Percentiles rank a stretch among this genome's conserved stretches.
These are phyloP conservation scores for Diplosoma virens DNA, from an alignment of 23 tunicate species.

Conservation along the genomic window DNA sequence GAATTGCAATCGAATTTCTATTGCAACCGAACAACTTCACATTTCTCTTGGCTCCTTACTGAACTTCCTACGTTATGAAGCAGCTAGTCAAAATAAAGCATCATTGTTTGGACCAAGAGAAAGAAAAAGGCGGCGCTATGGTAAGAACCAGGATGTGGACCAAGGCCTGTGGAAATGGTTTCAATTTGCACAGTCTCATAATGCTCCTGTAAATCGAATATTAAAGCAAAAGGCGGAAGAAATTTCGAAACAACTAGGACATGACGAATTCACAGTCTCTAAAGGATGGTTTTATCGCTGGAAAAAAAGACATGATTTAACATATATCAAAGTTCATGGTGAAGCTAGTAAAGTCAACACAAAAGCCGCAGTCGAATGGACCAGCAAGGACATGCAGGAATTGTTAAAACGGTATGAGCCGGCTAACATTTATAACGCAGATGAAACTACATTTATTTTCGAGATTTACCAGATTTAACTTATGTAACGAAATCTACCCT, in stretches of 20 bases:
- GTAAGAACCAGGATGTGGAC: not conserved
- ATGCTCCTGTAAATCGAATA: not conserved
- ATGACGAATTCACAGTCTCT: not conserved
- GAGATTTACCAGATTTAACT: not conserved
- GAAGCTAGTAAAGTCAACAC: too few species aligned
- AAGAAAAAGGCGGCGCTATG: not conserved
- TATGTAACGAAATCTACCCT: not conserved
- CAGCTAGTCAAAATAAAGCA: not conserved
- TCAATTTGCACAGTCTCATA: too few species aligned
- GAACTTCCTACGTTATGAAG: not conserved
- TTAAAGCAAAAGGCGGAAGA: slow-evolving; percentile 4
- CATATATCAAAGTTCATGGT: too few species aligned
- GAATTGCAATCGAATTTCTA: not conserved
- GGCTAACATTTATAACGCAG: not conserved
- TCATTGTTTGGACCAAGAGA: not conserved
- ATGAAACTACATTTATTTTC: too few species aligned
- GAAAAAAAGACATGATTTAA: not conserved
- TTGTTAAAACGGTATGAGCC: not conserved
- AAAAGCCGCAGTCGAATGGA: not conserved
- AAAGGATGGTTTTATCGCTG: slow-evolving; percentile 9
- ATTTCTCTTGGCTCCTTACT: not conserved
- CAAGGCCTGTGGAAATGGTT: not conserved
- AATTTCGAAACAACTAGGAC: too few species aligned
- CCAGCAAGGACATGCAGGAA: not conserved
- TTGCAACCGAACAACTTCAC: not conserved